Evolutionary conservation across 2,113 vertebrate species (phyloP), one percentile per base, ranked within the genome.

Genomic region (Sander lucioperca): DNA sequence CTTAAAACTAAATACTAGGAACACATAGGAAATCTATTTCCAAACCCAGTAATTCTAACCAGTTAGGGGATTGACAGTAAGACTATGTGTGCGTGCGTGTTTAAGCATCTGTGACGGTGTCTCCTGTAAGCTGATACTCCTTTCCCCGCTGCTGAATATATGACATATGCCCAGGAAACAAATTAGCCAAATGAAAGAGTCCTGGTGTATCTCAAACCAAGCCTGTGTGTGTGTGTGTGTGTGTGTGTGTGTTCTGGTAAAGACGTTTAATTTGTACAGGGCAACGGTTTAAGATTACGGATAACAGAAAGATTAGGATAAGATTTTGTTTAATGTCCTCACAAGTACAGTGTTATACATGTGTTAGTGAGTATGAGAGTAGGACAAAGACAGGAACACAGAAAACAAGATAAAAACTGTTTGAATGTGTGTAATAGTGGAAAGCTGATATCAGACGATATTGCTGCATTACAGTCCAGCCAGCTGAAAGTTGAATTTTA

Each of bases 31-130:
- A 88, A 80, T 89, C 77, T 88, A 87, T 87, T 90, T 85, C 80
- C 79, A 79, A 86, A 91, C 74, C 76, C 83, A n/a, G 91, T 88
- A 91, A 91, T 88, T 93, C 81, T 84, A 88, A 89, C 78, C 86
- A 82, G 59, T 86, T 79, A 67, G 56, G 33, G 84, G 79, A 84
- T 48, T 84, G 77, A 89, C 79, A 81, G 86, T 83, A 70, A 64
- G 68, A 57, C 63, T 58, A 12, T 72, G 67, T 63, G 58, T 85
- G 70, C 74, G 66, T 71, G 85, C 23, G 21, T 84, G 75, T 84
- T 78, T 72, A 70, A 85, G 80, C 75, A 73, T 89, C 80, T 89
- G 89, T 73, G 76, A 88, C 75, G 48, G 53, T 82, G 83, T 88
- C 84, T 88, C 79, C 80, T 80, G 88, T 86, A 92, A 93, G 66